phyloP scores from a whole-genome alignment of 1,140 invertebrate species.

The Achroia grisella region DNA sequence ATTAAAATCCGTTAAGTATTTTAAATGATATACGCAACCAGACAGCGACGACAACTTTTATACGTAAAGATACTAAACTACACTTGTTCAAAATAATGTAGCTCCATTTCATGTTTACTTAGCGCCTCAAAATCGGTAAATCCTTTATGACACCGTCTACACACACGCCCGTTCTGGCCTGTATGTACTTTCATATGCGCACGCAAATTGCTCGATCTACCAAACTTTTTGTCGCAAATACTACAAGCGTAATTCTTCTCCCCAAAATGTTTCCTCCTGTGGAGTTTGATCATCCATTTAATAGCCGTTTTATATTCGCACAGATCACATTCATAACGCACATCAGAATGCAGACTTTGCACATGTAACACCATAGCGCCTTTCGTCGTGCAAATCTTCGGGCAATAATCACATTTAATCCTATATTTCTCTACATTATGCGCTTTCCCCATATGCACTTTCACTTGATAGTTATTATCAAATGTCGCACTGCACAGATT shows the following conservation, averaged over 20 bases:
- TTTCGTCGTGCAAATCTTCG: slow-evolving; percentile 38
- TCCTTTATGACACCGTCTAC: slow-evolving; percentile 32
- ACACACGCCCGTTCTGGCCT: slow-evolving; percentile 32
- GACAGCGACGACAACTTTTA: too few species aligned
- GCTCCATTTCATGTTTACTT: slow-evolving; percentile 25
- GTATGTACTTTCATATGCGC: slow-evolving; percentile 47
- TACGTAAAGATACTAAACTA: slow-evolving; percentile 1
- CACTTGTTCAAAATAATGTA: slow-evolving; percentile 26
- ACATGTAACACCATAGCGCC: slow-evolving; percentile 38
- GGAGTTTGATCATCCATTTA: slow-evolving; percentile 40
- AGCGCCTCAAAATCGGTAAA: slow-evolving; percentile 27
- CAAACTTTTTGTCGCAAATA: slow-evolving; percentile 30
- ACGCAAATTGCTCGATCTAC: slow-evolving; percentile 37
- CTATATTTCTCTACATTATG: slow-evolving; percentile 45
- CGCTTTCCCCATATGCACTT: slow-evolving; percentile 45
- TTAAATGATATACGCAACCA: too few species aligned
- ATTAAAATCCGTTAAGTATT: too few species aligned
- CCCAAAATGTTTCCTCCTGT: slow-evolving; percentile 38
- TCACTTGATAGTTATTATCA: slow-evolving; percentile 30
- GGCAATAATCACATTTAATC: slow-evolving; percentile 37
- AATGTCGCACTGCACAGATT: slow-evolving; percentile 28
- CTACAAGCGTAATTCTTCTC: slow-evolving; percentile 33
- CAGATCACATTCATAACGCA: slow-evolving; percentile 32
- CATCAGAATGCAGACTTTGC: slow-evolving; percentile 26
- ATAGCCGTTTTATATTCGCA: slow-evolving; percentile 40